These are phyloP conservation scores for Torymus aiolomorphi DNA, from an alignment of 2,888 invertebrate genomes.

Conservation along the genomic window DNA sequence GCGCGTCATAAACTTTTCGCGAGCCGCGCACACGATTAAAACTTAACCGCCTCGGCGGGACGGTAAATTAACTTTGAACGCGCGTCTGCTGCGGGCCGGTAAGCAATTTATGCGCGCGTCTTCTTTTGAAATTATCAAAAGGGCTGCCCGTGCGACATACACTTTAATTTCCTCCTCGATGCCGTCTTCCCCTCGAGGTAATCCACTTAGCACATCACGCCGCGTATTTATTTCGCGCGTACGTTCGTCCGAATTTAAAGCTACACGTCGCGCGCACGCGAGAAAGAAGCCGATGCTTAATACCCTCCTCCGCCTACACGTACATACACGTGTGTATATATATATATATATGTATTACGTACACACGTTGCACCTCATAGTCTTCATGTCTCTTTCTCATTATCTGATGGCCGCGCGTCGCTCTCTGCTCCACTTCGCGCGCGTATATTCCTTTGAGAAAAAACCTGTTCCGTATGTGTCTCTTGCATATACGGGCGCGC, in stretches of 20 bases:
- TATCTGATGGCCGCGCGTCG: conserved; percentile 31
- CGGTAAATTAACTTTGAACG: too few relatives aligned
- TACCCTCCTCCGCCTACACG: background rate
- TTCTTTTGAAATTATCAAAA: too few relatives aligned
- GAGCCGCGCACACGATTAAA: too few relatives aligned
- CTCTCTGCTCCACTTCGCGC: background rate
- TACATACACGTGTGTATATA: too few relatives aligned
- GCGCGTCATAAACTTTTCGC: too few relatives aligned
- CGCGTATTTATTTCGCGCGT: conserved; percentile 16
- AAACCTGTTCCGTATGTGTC: conserved; percentile 64
- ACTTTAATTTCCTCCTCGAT: too few relatives aligned
- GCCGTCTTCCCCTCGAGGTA: background rate
- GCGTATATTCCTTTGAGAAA: background rate
- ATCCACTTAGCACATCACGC: background rate
- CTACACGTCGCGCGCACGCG: background rate
- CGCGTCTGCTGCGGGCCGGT: too few relatives aligned
- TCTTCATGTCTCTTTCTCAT: conserved; percentile 25
- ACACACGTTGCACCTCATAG: background rate
- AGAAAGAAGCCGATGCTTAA: too few relatives aligned
- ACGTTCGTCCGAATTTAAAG: conserved; percentile 41
- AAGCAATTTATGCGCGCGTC: too few relatives aligned
- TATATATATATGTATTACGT: too few relatives aligned
- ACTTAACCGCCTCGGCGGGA: too few relatives aligned
- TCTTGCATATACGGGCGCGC: conserved; percentile 20
- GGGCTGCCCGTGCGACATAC: too few relatives aligned